A percentile compares a stretch with the other conserved stretches of the same genome.
These are phyloP conservation scores for Leucophenga maculata DNA, from an alignment of 2,888 invertebrate species.

Conservation along the genomic window DNA sequence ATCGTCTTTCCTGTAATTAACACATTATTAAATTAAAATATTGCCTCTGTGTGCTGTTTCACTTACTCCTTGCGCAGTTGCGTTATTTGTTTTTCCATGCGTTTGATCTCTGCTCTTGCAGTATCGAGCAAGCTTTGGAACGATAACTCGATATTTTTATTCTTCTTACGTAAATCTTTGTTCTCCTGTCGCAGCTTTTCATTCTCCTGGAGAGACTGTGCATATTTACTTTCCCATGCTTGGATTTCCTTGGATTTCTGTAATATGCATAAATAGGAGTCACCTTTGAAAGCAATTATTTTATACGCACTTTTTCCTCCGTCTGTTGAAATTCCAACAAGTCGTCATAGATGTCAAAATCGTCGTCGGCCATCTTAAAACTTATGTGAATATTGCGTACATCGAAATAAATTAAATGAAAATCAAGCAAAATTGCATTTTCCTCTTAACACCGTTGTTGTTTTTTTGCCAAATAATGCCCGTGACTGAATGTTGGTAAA, in stretches of 20 bases:
- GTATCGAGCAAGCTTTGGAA: conserved; percentile 67
- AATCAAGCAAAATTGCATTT: too few relatives aligned
- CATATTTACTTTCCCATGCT: conserved; percentile 55
- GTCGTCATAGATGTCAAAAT: conserved; percentile 66
- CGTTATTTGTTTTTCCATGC: conserved; percentile 63
- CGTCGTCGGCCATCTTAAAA: conserved; percentile 43
- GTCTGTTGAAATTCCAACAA: conserved; percentile 64
- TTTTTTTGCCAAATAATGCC: not conserved
- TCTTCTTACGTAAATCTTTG: conserved; percentile 55
- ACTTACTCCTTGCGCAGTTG: conserved; percentile 67
- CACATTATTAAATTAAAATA: not conserved
- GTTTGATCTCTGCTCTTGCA: conserved; percentile 64
- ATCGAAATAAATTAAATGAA: too few relatives aligned
- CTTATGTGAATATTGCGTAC: conserved; percentile 13
- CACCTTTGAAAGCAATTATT: not conserved
- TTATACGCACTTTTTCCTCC: conserved; percentile 58
- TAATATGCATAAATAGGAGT: not conserved
- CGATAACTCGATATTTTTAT: conserved; percentile 60
- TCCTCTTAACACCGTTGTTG: conserved; percentile 23
- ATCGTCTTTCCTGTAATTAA: conserved; percentile 61
- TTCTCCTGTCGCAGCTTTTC: conserved; percentile 51
- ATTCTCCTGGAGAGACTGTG: conserved; percentile 49
- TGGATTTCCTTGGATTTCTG: conserved; percentile 64
- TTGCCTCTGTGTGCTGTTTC: too few relatives aligned
- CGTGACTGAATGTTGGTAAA: not conserved